Conservation (phyloP, 2,888 invertebrate genomes). For the Pyrgus malvae region DNA sequence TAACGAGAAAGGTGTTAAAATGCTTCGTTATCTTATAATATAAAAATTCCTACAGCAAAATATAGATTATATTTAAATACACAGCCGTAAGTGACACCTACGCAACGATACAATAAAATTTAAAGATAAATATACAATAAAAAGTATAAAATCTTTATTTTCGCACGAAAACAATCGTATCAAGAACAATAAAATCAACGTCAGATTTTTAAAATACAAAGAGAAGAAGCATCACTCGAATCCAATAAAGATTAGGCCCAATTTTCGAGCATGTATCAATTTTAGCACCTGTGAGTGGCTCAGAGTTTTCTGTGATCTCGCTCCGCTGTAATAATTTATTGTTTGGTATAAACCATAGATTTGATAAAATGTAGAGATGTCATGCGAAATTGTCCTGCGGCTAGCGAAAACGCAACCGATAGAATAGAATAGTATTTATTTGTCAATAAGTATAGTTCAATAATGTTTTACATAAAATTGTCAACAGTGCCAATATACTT, state of each 20-base stretch:
- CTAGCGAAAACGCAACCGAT: no score
- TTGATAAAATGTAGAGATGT: neutral
- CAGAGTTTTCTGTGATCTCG: neutral
- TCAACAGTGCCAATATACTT: no score
- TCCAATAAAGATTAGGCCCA: slow-evolving; percentile 24
- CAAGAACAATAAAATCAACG: neutral
- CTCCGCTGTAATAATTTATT: neutral
- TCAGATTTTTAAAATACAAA: neutral
- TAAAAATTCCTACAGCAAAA: no score
- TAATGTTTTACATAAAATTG: no score
- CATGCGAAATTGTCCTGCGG: neutral
- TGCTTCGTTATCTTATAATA: no score
- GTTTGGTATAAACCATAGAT: neutral
- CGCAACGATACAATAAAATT: no score
- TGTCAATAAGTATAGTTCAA: no score
- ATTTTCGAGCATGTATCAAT: slow-evolving; percentile 27
- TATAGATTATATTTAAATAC: no score
- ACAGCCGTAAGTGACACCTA: no score
- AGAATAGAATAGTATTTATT: no score
- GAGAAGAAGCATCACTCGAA: neutral
- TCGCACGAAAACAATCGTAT: slow-evolving; percentile 1
- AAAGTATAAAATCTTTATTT: neutral
- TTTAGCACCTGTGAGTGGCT: slow-evolving; percentile 28
- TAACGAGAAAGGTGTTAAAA: no score
- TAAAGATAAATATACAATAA: no score